Evolutionary conservation across 1,140 invertebrate genomes (phyloP), one percentile per base, ranked within the genome.

Genomic region (Lasioglossum baleicum): DNA sequence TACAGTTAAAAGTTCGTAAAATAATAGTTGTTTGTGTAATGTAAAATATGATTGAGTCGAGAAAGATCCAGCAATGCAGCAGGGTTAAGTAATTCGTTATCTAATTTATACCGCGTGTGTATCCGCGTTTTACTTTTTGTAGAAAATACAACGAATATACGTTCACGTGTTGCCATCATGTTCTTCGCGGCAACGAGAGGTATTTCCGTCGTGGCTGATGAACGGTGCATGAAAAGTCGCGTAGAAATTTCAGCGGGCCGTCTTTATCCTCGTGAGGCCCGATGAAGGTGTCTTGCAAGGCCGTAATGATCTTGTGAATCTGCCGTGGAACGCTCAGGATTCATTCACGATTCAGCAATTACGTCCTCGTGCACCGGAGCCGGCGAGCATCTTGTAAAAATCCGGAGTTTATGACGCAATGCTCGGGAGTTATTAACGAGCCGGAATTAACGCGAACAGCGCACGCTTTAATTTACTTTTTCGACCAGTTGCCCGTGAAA

Each of bases 141-240:
- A 58, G 6, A n/a, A 58, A n/a, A n/a, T 58, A 7, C 56, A 58
- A 8, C 56, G 56, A 8, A 8, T 53, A 53, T 53, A 53, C 17
- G 17, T 20, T 8, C 7, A 58, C 56, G 48, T 35, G 20, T 53
- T 44, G 61, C 44, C 35, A 26, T 74, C 35, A 65, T 7, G 22
- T 48, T 65, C 66, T 79, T 67, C 73, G 81, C 83, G 67, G 61
- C 68, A 80, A 81, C 78, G 73, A 77, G 80, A 74, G 26, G 26
- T 64, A 68, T 81, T 76, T 79, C 63, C 67, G 71, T 66, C 67
- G 48, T 31, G 58, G 51, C 67, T 53, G 77, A 65, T 58, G 67
- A 66, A 64, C 40, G 58, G 17, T 42, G 65, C 58, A 44, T 75
- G 35, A 35, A 68, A 68, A 67, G 13, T 44, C 51, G 20, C 63